These are phyloP conservation scores for Drosophila carrolli DNA, from an alignment of 1,140 invertebrate genomes.

Conservation along the genomic window DNA sequence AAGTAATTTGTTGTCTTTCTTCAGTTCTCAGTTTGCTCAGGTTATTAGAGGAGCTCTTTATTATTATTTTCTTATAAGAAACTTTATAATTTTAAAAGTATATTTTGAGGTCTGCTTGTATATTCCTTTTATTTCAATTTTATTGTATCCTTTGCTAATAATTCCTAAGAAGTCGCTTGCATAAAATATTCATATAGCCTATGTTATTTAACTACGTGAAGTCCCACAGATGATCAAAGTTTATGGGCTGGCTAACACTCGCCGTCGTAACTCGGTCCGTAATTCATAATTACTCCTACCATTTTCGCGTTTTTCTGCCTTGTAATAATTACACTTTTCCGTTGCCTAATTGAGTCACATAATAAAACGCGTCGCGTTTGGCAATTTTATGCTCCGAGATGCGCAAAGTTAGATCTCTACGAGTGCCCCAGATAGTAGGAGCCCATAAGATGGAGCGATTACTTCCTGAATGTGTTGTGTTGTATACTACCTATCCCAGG, in stretches of 20 bases:
- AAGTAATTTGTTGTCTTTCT: background rate
- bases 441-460: background rate
- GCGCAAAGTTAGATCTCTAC: slow-evolving; percentile 17
- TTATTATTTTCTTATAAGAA: too few relatives aligned
- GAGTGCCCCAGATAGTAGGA: slow-evolving; percentile 10
- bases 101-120: too few relatives aligned
- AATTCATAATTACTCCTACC: slow-evolving; percentile 22
- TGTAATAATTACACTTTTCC: slow-evolving; percentile 29
- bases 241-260: slow-evolving; percentile 8
- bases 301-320: slow-evolving; percentile 7
- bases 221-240: background rate
- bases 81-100: too few relatives aligned
- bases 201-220: background rate
- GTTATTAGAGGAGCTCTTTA: too few relatives aligned
- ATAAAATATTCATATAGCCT: background rate
- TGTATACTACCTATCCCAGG: background rate
- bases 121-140: too few relatives aligned
- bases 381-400: slow-evolving; percentile 61
- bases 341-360: slow-evolving; percentile 68
- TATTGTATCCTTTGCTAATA: background rate
- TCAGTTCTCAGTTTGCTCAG: background rate
- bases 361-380: slow-evolving; percentile 35
- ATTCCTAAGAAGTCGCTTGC: background rate
- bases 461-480: slow-evolving; percentile 36
- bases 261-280: background rate